Evolutionary conservation across 2,888 invertebrate species (phyloP), one percentile per base, ranked within the genome.

Genomic region (Cybosia mesomella): DNA sequence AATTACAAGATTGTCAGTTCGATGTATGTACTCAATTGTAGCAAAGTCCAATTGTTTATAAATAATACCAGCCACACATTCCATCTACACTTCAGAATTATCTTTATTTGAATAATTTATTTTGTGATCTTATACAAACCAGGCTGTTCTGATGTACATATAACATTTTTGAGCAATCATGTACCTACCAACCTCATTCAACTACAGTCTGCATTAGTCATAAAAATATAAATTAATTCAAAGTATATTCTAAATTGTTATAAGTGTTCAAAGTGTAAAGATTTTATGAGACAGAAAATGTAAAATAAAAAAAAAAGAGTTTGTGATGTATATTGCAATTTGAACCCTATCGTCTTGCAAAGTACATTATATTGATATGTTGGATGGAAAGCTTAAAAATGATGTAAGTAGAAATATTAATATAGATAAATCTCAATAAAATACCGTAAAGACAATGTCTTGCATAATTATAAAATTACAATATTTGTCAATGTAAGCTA

Each of bases 191-290:
- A 64, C 66, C 49, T 60, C 68, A 70, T 67, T 28, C 57, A 58
- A 70, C 67, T 83, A 83, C 89, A 89, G 88, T 91, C 85, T 85
- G 83, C 82, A 83, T 86, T 88, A 88, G 81, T 84, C 58, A 49
- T 72, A 75, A 73, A 71, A 78, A 77, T 80, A 80, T 64, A 75
- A 81, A 77, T 71, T 74, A 81, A 83, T 81, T 83, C 73, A 86
- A 87, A 84, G 76, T 91, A 92, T 93, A 94, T 94, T 94, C 93
- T 93, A 94, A 94, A 94, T 93, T 90, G 91, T 90, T 92, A 76
- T 94, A 93, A 92, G 93, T 94, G 93, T 94, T 94, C 92, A 91
- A 91, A 85, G 77, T 88, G 85, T 88, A 90, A 90, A 92, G 85
- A 91, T 89, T 92, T 90, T 92, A 92, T 89, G 88, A 89, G 83